Evolutionary conservation across 2,888 invertebrate genomes (phyloP).

Genomic region (Limnephilus lunatus): DNA sequence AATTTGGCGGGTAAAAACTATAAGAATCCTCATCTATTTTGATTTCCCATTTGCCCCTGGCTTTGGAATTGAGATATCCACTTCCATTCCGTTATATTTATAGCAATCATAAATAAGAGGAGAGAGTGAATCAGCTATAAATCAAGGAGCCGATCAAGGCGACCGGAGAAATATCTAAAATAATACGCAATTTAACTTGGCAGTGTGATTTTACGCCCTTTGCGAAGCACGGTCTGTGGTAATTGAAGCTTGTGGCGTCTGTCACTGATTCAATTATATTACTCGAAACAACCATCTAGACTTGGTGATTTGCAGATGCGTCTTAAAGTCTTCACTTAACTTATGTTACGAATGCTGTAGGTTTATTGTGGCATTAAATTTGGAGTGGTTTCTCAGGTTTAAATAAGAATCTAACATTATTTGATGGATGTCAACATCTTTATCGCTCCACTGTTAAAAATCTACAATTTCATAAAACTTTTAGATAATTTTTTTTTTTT

Average conservation of each 20-base stretch:
- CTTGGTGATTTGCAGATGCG: no score
- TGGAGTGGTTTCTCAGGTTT: no score
- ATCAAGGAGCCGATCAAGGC: conserved; percentile 22
- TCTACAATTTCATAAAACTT: no score
- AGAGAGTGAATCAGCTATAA: conserved; percentile 44
- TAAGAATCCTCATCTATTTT: neutral
- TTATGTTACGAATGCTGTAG: no score
- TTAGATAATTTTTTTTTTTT: no score
- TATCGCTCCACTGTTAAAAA: no score
- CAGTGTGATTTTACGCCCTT: conserved; percentile 19
- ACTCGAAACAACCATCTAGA: neutral
- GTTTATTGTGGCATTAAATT: no score
- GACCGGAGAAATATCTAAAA: conserved; percentile 37
- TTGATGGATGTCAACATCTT: no score
- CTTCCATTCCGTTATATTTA: conserved; percentile 57
- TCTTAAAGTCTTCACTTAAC: no score
- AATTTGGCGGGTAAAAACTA: no score
- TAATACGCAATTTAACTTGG: neutral
- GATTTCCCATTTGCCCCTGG: neutral
- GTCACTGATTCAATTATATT: neutral
- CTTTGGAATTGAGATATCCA: conserved; percentile 55
- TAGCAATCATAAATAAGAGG: conserved; percentile 47
- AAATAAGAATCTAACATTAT: no score
- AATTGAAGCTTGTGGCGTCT: neutral
- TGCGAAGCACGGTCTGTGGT: neutral